Evolutionary conservation across 2,113 vertebrate species (phyloP), one percentile per base, ranked within the genome.

Genomic region (Tupaia chinensis): DNA sequence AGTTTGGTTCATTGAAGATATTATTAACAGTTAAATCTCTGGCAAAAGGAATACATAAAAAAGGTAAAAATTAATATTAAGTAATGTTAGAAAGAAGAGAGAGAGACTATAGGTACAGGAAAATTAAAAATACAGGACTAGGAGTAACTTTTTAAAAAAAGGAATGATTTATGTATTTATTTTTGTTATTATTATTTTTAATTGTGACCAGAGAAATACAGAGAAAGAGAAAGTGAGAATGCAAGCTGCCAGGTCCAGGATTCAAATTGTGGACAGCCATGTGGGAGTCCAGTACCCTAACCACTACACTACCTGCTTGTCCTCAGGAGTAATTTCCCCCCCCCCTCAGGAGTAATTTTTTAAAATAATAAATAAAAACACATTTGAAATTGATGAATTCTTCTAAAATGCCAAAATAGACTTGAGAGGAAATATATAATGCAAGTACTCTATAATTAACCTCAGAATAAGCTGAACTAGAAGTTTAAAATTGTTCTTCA

Each of bases 61-160:
- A 88, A 73, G 19, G 25, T 27, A 29, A 82, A 87, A 84, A 77
- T 17, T 32, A 94, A 89, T 90, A 93, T 93, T 56, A 87, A 91
- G 79, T 93, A 87, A 63, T 34, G 74, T 53, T 25, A 93, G 86
- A 58, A 23, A 63, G 65, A 22, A 87, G 73, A 78, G 15, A 2
- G 17, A 17, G 17, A 60, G 72, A 73, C 25, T 83, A 83, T 1
- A 91, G 69, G 32, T 81, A 70, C 6, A 86, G 54, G 20, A 93
- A 93, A 78, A 60, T 78, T 79, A 14, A 81, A 95, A 80, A 80
- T 2, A 15, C 34, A 61, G 7, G 7, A 76, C 65, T 20, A 86
- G 2, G 20, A 90, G 7, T 80, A 92, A 70, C 44, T n/a, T 87
- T 68, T 72, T 17, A 3, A 44, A 44, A 44, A 44, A 44, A 44